Evolutionary conservation across 1,140 invertebrate species (phyloP).

Genomic region (Drosophila pseudoananassae): DNA sequence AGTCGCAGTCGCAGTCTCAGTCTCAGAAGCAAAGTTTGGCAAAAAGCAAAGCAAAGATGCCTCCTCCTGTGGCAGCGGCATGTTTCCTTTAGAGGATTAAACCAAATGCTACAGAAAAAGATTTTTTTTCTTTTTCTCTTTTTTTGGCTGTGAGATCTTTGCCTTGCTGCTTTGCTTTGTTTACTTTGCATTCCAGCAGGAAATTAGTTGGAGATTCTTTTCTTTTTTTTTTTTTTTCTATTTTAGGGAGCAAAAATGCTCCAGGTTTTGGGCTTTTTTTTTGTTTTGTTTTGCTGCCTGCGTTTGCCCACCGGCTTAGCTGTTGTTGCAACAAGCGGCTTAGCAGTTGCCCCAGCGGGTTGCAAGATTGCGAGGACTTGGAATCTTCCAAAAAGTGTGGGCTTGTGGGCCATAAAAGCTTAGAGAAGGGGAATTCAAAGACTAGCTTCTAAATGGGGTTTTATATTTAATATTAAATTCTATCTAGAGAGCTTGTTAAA

Average conservation of each 20-base stretch:
- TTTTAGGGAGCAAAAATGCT: neutral
- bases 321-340: constrained; percentile 74
- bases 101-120: constrained; percentile 71
- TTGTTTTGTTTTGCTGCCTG: too few relatives aligned
- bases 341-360: constrained; percentile 34
- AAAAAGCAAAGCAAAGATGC: constrained; percentile 10
- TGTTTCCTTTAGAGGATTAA: constrained; percentile 78
- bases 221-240: neutral
- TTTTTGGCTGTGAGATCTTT: constrained; percentile 50
- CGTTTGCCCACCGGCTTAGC: constrained; percentile 52
- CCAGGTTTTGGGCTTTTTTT: neutral
- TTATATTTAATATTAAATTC: too few relatives aligned
- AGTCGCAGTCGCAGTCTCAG: neutral
- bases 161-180: constrained; percentile 20
- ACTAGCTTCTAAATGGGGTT: too few relatives aligned
- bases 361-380: neutral
- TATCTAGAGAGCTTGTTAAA: too few relatives aligned
- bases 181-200: constrained; percentile 36
- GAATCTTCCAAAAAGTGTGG: neutral
- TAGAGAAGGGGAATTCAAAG: too few relatives aligned
- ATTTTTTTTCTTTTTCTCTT: constrained; percentile 37
- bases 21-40: constrained; percentile 10
- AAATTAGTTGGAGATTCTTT: constrained; percentile 33
- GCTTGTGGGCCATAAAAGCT: too few relatives aligned
- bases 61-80: constrained; percentile 57